Conservation (phyloP, 2,797 vertebrate genomes). For the Phaenicophaeus curvirostris region DNA sequence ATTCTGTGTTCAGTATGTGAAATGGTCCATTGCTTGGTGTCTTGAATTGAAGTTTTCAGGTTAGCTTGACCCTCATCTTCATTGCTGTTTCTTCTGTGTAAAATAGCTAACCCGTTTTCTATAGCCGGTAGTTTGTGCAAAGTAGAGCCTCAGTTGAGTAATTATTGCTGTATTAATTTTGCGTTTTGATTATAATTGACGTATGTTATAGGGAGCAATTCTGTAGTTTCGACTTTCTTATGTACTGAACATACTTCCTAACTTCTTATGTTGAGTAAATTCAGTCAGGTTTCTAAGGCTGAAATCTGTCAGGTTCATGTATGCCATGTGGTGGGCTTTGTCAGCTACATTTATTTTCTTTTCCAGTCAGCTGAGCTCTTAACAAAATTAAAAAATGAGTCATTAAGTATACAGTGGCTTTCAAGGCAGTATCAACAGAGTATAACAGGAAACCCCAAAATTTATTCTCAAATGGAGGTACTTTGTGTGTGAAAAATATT, state of each 20-base stretch:
- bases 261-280: not conserved
- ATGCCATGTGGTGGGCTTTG: not conserved
- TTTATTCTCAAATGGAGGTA: not conserved
- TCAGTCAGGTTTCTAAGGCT: not conserved
- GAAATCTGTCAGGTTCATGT: not conserved
- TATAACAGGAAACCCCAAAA: not conserved
- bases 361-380: not conserved
- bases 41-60: not conserved
- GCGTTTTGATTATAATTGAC: not conserved
- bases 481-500: not conserved
- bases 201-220: not conserved
- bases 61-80: not conserved
- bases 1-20: accelerated
- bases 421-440: not conserved
- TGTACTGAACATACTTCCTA: not conserved
- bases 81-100: not conserved
- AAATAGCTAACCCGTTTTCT: not conserved
- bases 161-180: not conserved
- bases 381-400: not conserved
- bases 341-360: not conserved
- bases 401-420: not conserved
- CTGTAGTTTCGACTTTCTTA: not conserved
- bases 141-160: not conserved
- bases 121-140: not conserved
- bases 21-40: not conserved